Percentiles rank a stretch among this genome's conserved stretches.
Evolutionary conservation across 2,888 invertebrate genomes (phyloP).

Genomic region (Mongoloraphidia duomilia): DNA sequence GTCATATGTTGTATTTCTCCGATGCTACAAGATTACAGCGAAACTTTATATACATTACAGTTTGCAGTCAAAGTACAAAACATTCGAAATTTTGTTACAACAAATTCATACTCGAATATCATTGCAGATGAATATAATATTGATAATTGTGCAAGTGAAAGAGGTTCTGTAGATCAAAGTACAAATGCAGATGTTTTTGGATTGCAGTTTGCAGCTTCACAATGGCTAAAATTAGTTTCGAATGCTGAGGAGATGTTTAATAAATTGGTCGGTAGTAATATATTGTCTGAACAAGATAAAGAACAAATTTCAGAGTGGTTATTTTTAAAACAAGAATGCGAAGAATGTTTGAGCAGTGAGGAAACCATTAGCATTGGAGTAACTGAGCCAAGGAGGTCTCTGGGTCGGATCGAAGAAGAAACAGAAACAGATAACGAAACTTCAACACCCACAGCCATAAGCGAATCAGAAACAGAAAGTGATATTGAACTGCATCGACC

Average conservation of each 20-base stretch:
- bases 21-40: slow-evolving; percentile 47
- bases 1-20: slow-evolving; percentile 60
- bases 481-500: slow-evolving; percentile 37
- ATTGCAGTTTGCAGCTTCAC: slow-evolving; percentile 68
- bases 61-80: slow-evolving; percentile 50
- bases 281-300: slow-evolving; percentile 54
- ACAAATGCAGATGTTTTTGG: slow-evolving; percentile 41
- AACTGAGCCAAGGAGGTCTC: slow-evolving; percentile 35
- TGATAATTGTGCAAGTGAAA: slow-evolving; percentile 7
- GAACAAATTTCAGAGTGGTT: slow-evolving; percentile 73
- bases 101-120: slow-evolving; percentile 40
- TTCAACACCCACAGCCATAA: slow-evolving; percentile 22
- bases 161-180: slow-evolving; percentile 12
- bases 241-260: slow-evolving; percentile 76
- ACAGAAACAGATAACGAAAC: slow-evolving; percentile 39
- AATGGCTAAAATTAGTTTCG: slow-evolving; percentile 67
- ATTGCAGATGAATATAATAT: slow-evolving; percentile 7
- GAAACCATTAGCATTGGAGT: slow-evolving; percentile 28
- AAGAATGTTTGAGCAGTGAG: slow-evolving; percentile 58
- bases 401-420: slow-evolving; percentile 41
- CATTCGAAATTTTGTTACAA: slow-evolving; percentile 54
- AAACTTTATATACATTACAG: slow-evolving; percentile 54
- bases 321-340: slow-evolving; percentile 73
- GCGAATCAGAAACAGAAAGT: slow-evolving; percentile 17
- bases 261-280: slow-evolving; percentile 53